These are phyloP conservation scores for Cettia cetti DNA, from an alignment of 2,113 vertebrate species.

Conservation along the genomic window DNA sequence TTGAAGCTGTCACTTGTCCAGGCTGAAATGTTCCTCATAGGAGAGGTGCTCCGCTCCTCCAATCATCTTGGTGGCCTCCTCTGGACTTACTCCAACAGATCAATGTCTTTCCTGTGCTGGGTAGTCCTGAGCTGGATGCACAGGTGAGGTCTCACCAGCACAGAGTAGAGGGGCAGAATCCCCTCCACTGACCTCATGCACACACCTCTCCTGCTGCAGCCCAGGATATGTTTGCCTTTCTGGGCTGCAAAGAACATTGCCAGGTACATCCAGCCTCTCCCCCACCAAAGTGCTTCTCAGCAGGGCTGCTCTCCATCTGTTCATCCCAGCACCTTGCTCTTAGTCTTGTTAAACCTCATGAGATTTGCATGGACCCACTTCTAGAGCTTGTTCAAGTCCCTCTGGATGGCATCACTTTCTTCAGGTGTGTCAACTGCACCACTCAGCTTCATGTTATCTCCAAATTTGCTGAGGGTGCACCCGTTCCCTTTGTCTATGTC, in stretches of 20 bases:
- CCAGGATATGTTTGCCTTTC: background rate
- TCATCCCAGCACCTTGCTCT: background rate
- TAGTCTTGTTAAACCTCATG: background rate
- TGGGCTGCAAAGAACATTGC: background rate
- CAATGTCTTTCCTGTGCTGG: background rate
- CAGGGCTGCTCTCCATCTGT: background rate
- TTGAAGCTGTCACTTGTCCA: background rate
- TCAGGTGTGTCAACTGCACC: background rate
- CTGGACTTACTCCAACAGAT: background rate
- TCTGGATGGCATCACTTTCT: background rate
- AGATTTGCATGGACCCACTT: background rate
- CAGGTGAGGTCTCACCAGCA: background rate
- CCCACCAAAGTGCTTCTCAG: background rate
- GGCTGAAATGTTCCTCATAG: background rate
- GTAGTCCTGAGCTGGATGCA: background rate
- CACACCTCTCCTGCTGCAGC: background rate
- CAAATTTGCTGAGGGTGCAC: background rate
- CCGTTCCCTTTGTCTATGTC: background rate
- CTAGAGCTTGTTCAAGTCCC: background rate
- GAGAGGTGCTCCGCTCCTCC: background rate
- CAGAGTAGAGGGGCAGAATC: background rate
- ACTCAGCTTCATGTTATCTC: background rate
- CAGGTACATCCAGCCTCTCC: background rate
- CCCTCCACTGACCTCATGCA: background rate
- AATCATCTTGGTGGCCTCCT: background rate